These are phyloP conservation scores for Penaeus chinensis DNA, from an alignment of 1,140 invertebrate genomes.

Conservation along the genomic window DNA sequence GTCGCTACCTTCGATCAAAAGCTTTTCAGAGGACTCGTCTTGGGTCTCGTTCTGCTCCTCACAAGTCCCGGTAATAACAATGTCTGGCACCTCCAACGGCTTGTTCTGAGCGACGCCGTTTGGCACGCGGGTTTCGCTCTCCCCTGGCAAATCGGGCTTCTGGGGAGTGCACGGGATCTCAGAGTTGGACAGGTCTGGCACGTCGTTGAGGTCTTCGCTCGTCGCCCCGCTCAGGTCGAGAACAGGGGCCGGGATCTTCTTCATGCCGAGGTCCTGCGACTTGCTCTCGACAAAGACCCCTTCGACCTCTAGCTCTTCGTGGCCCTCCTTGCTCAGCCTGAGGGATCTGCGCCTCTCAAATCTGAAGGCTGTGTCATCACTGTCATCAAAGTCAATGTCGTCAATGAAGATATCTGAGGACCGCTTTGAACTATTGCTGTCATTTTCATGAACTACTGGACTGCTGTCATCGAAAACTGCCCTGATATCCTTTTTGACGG, in stretches of 20 bases:
- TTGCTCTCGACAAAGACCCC: slow-evolving; percentile 61
- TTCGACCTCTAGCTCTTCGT: slow-evolving; percentile 57
- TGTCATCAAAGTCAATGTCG: slow-evolving; percentile 27
- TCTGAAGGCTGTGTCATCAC: slow-evolving; percentile 41
- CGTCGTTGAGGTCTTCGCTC: slow-evolving; percentile 32
- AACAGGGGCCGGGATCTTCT: slow-evolving; percentile 69
- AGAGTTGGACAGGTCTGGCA: slow-evolving; percentile 30
- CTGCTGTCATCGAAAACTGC: slow-evolving; percentile 44
- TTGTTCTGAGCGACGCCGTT: neutral
- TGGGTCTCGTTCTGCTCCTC: slow-evolving; percentile 75
- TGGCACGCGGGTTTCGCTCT: no score
- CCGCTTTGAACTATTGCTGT: slow-evolving; percentile 30
- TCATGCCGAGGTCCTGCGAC: slow-evolving; percentile 48
- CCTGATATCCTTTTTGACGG: slow-evolving; percentile 28
- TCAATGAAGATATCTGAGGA: slow-evolving; percentile 16
- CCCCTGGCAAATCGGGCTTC: neutral
- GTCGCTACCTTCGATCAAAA: slow-evolving; percentile 15
- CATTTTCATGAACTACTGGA: neutral
- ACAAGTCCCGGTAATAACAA: slow-evolving; percentile 33
- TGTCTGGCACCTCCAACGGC: slow-evolving; percentile 29
- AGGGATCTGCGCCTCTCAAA: slow-evolving; percentile 58
- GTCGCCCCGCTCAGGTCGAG: slow-evolving; percentile 77
- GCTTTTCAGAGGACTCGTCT: slow-evolving; percentile 16
- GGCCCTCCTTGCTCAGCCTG: slow-evolving; percentile 42
- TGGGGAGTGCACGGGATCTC: neutral